Evolutionary conservation across 2,113 vertebrate species (phyloP).

Genomic region (Protomyctophum bolini): DNA sequence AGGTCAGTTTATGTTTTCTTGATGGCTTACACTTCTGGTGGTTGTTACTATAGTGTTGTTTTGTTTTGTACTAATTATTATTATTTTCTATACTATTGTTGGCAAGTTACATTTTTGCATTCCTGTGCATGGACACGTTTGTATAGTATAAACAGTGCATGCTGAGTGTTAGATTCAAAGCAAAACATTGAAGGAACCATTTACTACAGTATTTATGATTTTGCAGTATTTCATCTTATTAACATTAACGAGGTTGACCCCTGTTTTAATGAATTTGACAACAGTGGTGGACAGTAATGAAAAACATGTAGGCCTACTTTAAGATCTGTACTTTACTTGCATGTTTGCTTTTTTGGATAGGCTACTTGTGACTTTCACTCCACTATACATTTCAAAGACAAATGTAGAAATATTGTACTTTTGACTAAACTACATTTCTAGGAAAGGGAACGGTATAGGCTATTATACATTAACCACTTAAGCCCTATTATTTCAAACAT

Average conservation of each 20-base stretch:
- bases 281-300: conserved; percentile 11
- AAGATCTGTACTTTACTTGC: too few species aligned
- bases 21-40: conserved; percentile 28
- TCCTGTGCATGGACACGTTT: conserved; percentile 68
- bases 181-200: conserved; percentile 61
- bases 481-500: too few species aligned
- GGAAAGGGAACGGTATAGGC: too few species aligned
- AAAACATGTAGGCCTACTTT: too few species aligned
- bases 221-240: conserved; percentile 35
- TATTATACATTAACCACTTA: too few species aligned
- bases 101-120: conserved; percentile 67
- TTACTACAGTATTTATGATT: conserved; percentile 58
- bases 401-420: too few species aligned
- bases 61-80: conserved; percentile 29
- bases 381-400: too few species aligned
- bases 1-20: conserved; percentile 23
- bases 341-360: too few species aligned
- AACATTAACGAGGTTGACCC: conserved; percentile 11
- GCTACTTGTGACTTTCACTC: too few species aligned
- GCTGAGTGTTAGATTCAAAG: conserved; percentile 32
- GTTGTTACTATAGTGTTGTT: conserved; percentile 43
- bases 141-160: conserved; percentile 30
- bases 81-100: conserved; percentile 34
- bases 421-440: too few species aligned
- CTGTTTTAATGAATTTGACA: conserved; percentile 23